Conservation (phyloP, 2,113 vertebrate species). For the Phalacrocorax carbo region DNA sequence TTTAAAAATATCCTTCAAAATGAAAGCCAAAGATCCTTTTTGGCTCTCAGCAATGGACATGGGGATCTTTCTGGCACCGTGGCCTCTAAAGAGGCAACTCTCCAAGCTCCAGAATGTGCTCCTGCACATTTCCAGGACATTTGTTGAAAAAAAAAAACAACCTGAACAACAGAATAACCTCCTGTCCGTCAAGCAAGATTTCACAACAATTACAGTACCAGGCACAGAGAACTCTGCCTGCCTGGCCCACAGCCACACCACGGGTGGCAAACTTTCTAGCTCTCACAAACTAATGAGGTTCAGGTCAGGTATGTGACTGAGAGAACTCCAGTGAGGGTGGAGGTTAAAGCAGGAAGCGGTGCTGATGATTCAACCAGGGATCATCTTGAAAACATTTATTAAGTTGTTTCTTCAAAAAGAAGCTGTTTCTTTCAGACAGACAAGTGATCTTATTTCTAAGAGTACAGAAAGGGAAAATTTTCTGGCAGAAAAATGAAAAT, state of each 20-base stretch:
- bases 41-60: neutral
- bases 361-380: slow-evolving; percentile 16
- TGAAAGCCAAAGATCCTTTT: neutral
- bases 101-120: neutral
- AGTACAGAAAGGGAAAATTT: neutral
- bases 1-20: neutral
- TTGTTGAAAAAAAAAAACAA: neutral
- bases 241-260: slow-evolving; percentile 50
- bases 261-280: slow-evolving; percentile 2
- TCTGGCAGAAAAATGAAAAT: neutral
- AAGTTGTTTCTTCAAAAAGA: neutral
- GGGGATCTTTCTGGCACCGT: neutral
- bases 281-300: slow-evolving; percentile 43
- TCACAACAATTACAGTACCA: slow-evolving; percentile 63
- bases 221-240: slow-evolving; percentile 58
- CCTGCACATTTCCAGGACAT: slow-evolving; percentile 16
- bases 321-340: neutral
- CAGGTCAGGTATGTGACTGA: slow-evolving; percentile 46
- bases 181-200: slow-evolving; percentile 42
- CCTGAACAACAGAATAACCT: slow-evolving; percentile 21
- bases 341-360: slow-evolving; percentile 6
- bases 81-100: neutral
- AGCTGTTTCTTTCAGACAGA: neutral
- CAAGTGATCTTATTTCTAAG: neutral
- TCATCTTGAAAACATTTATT: slow-evolving; percentile 19